Evolutionary conservation across 1,140 invertebrate species (phyloP), one percentile per base, ranked within the genome.

Genomic region (Venustaconcha ellipsiformis): DNA sequence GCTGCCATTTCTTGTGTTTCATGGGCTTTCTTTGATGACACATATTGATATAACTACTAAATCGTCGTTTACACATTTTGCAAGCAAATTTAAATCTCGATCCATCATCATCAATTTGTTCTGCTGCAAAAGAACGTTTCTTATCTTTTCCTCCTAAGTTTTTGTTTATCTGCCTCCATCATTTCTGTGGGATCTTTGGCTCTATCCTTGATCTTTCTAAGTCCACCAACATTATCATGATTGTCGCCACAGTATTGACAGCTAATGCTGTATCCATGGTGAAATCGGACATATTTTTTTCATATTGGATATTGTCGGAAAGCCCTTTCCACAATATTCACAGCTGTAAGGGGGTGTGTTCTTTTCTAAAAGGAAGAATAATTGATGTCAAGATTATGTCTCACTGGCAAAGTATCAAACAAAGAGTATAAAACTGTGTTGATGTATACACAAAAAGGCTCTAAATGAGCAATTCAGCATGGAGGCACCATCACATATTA

Each of bases 241-340:
- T 48, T 69, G 17, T 76, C 75, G 6, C 57, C 58, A 59, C 75
- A 76, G 48, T 71, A 58, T 30, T 57, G 59, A 67, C 75, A 76
- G 23, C 64, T 76, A 23, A 70, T 70, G 57, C 75, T 56, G 58
- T 76, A 76, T 70, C 75, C 75, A 60, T 72, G 69, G 72, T 76
- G 75, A 26, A 76, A 76, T 62, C 70, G 75, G 48, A 76, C 75
- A 76, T 76, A 69, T 60, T 76, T 76, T 62, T 76, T 76, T 76
- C 75, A 76, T 76, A 48, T 72, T 76, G 48, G 75, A 70, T 48
- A 76, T 48, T 20, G 75, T 72, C 57, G 62, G 75, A 65, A 72
- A 76, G 57, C 67, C 69, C 64, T 76, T 76, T 15, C 69, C 69
- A 72, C 75, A 76, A 56, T 76, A 76, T 2, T 66, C n/a, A 57